Base-by-base conservation (phyloP, 2,888 invertebrate species). In the Chelonus formosanus region DNA sequence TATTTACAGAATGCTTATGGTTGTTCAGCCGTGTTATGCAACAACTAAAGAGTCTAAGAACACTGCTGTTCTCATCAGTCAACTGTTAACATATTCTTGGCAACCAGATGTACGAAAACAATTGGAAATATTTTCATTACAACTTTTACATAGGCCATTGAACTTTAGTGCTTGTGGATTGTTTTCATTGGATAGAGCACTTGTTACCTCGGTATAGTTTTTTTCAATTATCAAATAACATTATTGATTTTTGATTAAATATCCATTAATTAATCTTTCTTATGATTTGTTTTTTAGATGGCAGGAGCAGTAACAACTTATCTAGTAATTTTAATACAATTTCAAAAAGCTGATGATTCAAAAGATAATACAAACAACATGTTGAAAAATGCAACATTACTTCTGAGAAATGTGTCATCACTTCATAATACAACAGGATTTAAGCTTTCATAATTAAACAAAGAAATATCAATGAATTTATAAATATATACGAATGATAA, bases 241-340 rank as follows among this genome's bases (percentile, higher is more conserved):
- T n/a, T 40, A 40, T 40, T 5, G 40, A 40, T 40, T 40, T 40
- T 40, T 3, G 1, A 40, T 40, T 40, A 6, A 20, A 20, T 20
- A 20, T 20, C 2, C 20, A 20, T 5, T 10, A 61, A 55, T 54
- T 31, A 48, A 32, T 61, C 47, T 69, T 69, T 20, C 2, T 20
- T 20, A 20, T 20, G 47, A 54, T 7, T 53, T 75, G 20, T 20
- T 2, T 84, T 85, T 36, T 83, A 88, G 88, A 85, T 88, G 20
- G 85, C 87, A 3, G 88, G 88, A 3, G 88, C 87, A 3, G 88
- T 89, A 0, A 88, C 88, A 0, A 89, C 89, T 0, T 89, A 89
- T 75, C 76, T 89, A 61, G 89, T 89, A 4, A 89, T 89, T 66
- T 79, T 89, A 6, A 87, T 89, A 76, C 89, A 89, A 75, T 89